A percentile compares a stretch with the other conserved stretches of the same genome.
Evolutionary conservation across 1,140 invertebrate genomes (phyloP).

Genomic region (Coenobita brevimanus): DNA sequence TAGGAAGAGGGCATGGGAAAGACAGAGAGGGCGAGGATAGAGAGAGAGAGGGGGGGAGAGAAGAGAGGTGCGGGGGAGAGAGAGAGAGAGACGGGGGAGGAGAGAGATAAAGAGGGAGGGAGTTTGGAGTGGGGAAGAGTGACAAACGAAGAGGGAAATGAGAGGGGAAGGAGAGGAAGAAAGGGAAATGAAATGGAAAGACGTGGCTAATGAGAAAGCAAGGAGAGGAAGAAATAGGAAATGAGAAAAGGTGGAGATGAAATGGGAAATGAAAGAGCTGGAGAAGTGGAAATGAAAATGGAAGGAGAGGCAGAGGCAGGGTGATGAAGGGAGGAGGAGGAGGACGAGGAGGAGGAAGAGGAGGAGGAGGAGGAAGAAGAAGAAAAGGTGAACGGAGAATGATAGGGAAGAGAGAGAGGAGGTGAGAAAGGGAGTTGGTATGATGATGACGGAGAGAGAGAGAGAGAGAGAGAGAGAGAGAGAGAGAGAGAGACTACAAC

Average conservation of each 20-base stretch:
- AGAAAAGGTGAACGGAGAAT: not conserved
- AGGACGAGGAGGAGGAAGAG: not conserved
- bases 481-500: not conserved
- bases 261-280: not conserved
- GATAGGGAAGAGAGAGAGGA: not conserved
- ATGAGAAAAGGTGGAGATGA: not conserved
- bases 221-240: not conserved
- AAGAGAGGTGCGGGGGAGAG: not conserved
- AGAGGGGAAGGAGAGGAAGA: not conserved
- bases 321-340: not conserved
- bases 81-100: not conserved
- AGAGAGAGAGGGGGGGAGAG: too few relatives aligned
- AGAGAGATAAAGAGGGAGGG: not conserved
- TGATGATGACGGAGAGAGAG: not conserved
- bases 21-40: not conserved
- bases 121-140: too few relatives aligned
- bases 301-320: not conserved
- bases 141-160: not conserved
- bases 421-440: not conserved
- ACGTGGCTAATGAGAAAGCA: not conserved
- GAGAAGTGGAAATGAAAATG: not conserved
- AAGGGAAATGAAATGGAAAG: not conserved
- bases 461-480: constrained; percentile 7
- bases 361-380: not conserved
- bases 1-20: not conserved